Base-by-base conservation (phyloP, 1,140 invertebrate species). In the Euura lappo region DNA sequence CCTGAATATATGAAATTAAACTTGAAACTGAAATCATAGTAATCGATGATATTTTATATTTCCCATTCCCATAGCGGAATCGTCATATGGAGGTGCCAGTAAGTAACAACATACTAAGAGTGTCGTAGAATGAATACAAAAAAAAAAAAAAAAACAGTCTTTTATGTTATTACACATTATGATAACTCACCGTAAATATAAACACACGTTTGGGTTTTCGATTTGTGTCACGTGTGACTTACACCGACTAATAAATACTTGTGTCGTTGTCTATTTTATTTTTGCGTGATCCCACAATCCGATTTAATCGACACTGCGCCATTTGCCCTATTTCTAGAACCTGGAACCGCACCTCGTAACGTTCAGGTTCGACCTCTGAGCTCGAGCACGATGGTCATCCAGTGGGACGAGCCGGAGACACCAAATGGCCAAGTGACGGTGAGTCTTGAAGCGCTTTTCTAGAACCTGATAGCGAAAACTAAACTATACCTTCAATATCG, bases 371-470 rank as follows among this genome's bases (percentile, higher is more conserved):
- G 96, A 69, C 96, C 97, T 11, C 90, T 99, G 65, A 98, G 96
- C 84, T 96, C 97, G 11, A 97, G 93, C 82, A 99, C 97, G 13
- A 96, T 99, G 92, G 93, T 94, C 0, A 97, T 99, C 80, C 96
- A 98, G 81, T 99, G 98, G 98, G 94, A 97, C 82, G 96, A 97
- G 84, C 98, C 98, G 42, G 96, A 98, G 85, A 97, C 94, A 77
- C 96, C 97, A 13, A 99, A 99, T 87, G 98, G 98, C 77, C 94
- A 97, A 92, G 96, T 99, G 72, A 97, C 95, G 87, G 97, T 98
- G 89, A 90, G 91, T 88, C 81, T 60, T 3, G 8, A 6, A 60
- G 51, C 13, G 13, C 6, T n/a, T 60, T n/a, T 5, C 3, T 43
- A 4, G 0, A 10, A 45, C 28, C 4, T 4, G 44, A 47, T 0